Base-by-base conservation (phyloP, 2,113 vertebrate species). In the Neogale vison region DNA sequence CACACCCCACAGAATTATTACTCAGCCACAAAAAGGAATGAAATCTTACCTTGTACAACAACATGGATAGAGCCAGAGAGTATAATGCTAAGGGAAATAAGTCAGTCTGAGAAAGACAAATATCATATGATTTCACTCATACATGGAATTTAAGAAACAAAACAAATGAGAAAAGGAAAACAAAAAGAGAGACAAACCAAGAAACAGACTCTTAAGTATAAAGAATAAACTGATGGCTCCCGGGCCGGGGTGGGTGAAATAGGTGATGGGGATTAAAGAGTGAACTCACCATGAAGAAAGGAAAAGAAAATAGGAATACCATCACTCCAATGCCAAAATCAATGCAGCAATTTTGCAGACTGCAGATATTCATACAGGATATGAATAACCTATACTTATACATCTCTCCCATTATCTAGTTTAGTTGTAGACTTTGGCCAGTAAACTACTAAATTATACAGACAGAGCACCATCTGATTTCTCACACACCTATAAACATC, bases 371-470 rank as follows among this genome's bases (percentile, higher is more conserved):
- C 71, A 45, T 42, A 61, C 59, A 34, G 59, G 45, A 81, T 89
- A 81, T 86, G 59, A 88, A 67, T 59, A 88, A 39, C 23, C 87
- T 88, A 52, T 29, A 94, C 79, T 87, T 82, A 52, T 7, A 83
- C 21, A n/a, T 31, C 50, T 59, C 74, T 92, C n/a, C 77, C n/a
- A 82, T 81, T 50, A 72, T 74, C 81, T 90, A 74, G 84, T 91
- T 39, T 69, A 84, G 47, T 74, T 88, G 34, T 36, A 88, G 36
- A 90, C 88, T 96, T 57, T 42, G 89, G 34, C 15, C 76, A 42
- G 23, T 26, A 42, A 71, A 76, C 92, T 95, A 88, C 36, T 72
- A 71, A 92, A 95, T 88, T 85, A 88, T 65, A 76, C 7, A 93
- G 63, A 88, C 80, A 96, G 80, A 69, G 71, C 20, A 52, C 8